These are phyloP conservation scores for Propithecus perrieri DNA, from an alignment of 2,797 vertebrate species.

Conservation along the genomic window DNA sequence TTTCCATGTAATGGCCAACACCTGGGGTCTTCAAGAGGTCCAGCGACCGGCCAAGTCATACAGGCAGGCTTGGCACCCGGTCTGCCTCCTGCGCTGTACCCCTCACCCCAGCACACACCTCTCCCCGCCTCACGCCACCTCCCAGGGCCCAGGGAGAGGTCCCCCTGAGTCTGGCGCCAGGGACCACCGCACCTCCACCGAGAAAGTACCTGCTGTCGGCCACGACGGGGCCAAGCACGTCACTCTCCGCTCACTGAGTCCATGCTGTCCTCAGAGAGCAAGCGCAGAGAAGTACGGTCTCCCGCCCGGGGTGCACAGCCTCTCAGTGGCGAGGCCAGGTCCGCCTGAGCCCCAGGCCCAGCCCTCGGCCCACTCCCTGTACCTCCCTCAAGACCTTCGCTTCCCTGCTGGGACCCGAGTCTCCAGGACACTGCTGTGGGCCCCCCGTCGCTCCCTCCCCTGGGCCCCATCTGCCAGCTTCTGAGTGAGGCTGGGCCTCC, in stretches of 20 bases:
- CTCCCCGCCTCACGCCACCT: fast-evolving
- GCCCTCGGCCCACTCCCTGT: background rate
- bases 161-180: background rate
- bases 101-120: background rate
- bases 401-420: background rate
- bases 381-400: background rate
- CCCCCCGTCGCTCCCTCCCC: background rate
- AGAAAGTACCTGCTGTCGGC: background rate
- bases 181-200: background rate
- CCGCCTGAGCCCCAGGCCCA: background rate
- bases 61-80: background rate
- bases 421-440: background rate
- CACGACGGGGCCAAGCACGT: fast-evolving
- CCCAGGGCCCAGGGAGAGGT: background rate
- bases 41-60: fast-evolving
- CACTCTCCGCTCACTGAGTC: background rate
- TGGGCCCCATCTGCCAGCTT: background rate
- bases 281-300: background rate
- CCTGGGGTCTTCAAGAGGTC: background rate
- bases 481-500: background rate
- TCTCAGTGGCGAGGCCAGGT: background rate
- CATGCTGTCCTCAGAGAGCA: background rate
- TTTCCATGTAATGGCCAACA: background rate
- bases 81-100: background rate
- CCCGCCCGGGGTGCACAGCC: background rate